Base-by-base conservation (phyloP, 2,113 vertebrate species). In the Perca flavescens region DNA sequence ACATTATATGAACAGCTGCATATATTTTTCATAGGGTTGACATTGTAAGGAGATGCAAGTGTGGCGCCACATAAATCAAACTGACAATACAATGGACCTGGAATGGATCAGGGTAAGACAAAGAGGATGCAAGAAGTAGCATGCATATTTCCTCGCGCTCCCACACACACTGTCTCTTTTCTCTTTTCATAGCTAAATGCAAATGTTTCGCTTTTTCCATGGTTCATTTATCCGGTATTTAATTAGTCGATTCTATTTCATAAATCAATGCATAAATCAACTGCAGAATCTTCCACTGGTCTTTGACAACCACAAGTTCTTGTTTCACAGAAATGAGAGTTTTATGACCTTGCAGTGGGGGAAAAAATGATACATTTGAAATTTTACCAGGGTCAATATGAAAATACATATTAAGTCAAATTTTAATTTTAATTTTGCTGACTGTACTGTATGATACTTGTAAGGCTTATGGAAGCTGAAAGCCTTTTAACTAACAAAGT, bases 61-160 rank as follows among this genome's bases (percentile, higher is more conserved):
- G 83, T 91, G 91, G 90, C 54, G 86, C 88, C 90, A 93, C 94
- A 96, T 96, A 94, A 95, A 96, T 96, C 95, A 96, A 92, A 88
- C 54, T 95, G 95, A 95, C 95, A 95, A 90, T 86, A 88, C 88
- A 93, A 91, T 93, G 91, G 94, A 93, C 93, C 90, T 93, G 92
- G 91, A 94, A 95, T 94, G 93, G 94, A 93, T 95, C 92, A 92
- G 78, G 82, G 87, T 72, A 84, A 94, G 92, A 94, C 86, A 90
- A 89, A 92, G 87, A 86, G 85, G 88, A 90, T 84, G 72, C 83
- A 79, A 77, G 91, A 85, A 88, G 65, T 66, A 87, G 67, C 86
- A 71, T 84, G 76, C 77, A 85, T 79, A 89, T 88, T 87, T 71
- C 67, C 76, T 76, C 12, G 21, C 52, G 79, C 22, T 56, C 49